A percentile compares a stretch with the other conserved stretches of the same genome.
These are phyloP conservation scores for Anableps anableps DNA, from an alignment of 2,797 vertebrate species.

Conservation along the genomic window DNA sequence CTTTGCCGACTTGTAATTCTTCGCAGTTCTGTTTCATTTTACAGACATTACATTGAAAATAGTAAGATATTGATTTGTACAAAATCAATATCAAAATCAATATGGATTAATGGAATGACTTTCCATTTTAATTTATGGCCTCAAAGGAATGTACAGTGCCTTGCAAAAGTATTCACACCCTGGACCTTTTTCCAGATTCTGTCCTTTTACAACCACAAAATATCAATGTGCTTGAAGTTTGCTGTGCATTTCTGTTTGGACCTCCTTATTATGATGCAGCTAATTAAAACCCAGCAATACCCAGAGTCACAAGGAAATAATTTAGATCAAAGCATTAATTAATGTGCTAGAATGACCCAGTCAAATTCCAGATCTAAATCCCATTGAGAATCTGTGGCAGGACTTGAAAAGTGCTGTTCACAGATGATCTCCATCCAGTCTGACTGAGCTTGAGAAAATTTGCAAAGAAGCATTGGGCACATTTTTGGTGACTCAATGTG, in stretches of 20 bases:
- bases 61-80: background rate
- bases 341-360: too few relatives aligned
- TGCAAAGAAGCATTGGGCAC: too few relatives aligned
- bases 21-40: slow-evolving; percentile 11
- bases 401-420: too few relatives aligned
- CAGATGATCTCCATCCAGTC: too few relatives aligned
- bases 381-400: too few relatives aligned
- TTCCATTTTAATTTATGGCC: background rate
- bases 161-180: background rate
- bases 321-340: too few relatives aligned
- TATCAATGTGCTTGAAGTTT: background rate
- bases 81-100: too few relatives aligned
- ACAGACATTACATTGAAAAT: slow-evolving; percentile 9
- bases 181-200: background rate
- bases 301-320: too few relatives aligned
- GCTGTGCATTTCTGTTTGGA: background rate
- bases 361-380: too few relatives aligned
- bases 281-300: background rate
- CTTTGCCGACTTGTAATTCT: slow-evolving; percentile 11
- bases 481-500: too few relatives aligned
- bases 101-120: background rate
- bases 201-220: background rate
- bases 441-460: too few relatives aligned
- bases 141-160: background rate
- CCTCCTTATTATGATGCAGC: background rate